phyloP scores from a whole-genome alignment of 1,140 invertebrate species.

The Meteorus sp. region DNA sequence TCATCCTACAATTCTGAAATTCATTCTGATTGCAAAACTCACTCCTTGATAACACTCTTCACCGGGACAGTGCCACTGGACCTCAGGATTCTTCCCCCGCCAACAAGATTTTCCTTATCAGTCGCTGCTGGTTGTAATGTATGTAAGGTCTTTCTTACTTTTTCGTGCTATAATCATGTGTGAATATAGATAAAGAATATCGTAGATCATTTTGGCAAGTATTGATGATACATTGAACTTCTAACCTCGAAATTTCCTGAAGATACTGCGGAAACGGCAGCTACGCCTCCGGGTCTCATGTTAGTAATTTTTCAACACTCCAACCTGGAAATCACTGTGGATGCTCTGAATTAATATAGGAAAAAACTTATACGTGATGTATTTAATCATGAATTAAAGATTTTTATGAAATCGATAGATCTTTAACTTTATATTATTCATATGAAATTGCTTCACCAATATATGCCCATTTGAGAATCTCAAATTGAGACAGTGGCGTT shows the following conservation, averaged over 20 bases:
- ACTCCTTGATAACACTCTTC: constrained; percentile 44
- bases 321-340: too few relatives aligned
- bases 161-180: constrained; percentile 43
- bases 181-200: constrained; percentile 1
- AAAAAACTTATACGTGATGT: too few relatives aligned
- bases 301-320: constrained; percentile 25
- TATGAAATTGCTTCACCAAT: too few relatives aligned
- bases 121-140: constrained; percentile 64
- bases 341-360: too few relatives aligned
- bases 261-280: constrained; percentile 42
- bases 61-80: constrained; percentile 32
- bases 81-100: constrained; percentile 50
- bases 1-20: not conserved
- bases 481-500: too few relatives aligned
- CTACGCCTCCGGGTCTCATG: constrained; percentile 47
- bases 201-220: not conserved
- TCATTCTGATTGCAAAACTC: constrained; percentile 21
- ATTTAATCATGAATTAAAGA: too few relatives aligned
- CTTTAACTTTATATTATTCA: too few relatives aligned
- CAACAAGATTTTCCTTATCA: constrained; percentile 69
- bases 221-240: constrained; percentile 18
- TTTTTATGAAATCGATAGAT: too few relatives aligned
- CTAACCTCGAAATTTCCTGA: constrained; percentile 43
- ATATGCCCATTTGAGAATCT: too few relatives aligned
- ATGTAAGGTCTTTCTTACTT: constrained; percentile 63